Percentiles rank a stretch among this genome's conserved stretches.
Evolutionary conservation across 2,797 vertebrate genomes (phyloP).

Genomic region (Spinus olivaceus): DNA sequence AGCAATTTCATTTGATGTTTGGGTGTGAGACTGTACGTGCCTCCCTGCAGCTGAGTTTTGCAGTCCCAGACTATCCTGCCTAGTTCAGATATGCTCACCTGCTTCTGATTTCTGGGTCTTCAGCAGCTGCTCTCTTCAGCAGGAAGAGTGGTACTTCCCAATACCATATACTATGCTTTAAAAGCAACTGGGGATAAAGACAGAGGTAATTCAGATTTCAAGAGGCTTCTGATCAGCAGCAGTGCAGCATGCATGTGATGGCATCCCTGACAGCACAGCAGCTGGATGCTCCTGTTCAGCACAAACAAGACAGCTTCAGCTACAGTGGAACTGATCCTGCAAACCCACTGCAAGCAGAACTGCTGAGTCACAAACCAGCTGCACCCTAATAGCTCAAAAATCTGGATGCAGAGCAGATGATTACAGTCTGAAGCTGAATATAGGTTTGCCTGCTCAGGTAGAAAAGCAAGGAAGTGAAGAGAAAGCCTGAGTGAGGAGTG

Average conservation of each 20-base stretch:
- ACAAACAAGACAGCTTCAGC: not conserved
- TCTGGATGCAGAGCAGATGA: not conserved
- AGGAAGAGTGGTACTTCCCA: not conserved
- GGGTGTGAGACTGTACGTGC: rapidly evolving
- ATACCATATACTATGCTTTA: not conserved
- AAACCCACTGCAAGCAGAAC: not conserved
- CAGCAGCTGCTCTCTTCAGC: not conserved
- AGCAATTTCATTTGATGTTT: not conserved
- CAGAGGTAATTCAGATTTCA: not conserved
- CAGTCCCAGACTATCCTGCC: not conserved
- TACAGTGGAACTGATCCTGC: not conserved
- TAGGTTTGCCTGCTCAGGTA: not conserved
- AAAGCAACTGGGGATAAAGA: not conserved
- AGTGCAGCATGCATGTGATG: not conserved
- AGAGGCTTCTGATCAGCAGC: not conserved
- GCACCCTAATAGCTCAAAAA: not conserved
- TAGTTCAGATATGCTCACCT: not conserved
- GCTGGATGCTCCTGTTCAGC: not conserved
- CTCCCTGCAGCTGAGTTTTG: not conserved
- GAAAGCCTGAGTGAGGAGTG: not conserved
- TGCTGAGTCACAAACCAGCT: not conserved
- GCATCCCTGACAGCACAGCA: not conserved
- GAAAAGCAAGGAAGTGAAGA: not conserved
- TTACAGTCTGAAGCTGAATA: not conserved
- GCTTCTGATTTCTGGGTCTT: not conserved